Base-by-base conservation (phyloP, 1,140 invertebrate genomes). In the Nautilus pompilius region DNA sequence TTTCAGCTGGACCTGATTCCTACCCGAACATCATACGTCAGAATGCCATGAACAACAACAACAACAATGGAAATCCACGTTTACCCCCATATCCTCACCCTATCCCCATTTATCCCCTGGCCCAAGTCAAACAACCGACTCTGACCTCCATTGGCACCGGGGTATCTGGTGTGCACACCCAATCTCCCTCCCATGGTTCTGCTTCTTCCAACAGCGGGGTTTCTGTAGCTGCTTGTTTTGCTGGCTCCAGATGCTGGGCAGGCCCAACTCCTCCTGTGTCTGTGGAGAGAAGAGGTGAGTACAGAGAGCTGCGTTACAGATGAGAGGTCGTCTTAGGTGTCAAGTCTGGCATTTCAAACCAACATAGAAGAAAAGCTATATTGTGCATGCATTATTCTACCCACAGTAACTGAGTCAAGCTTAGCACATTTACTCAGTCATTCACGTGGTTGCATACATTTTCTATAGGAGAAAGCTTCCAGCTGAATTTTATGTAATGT, bases 61-160 rank as follows among this genome's bases (percentile, higher is more conserved):
- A 81, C 67, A 80, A 79, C 65, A 81, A 81, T 66, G 80, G 79
- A 2, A 84, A 95, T 85, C 92, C 93, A 17, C 87, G 93, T 51
- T 84, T 94, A 73, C 92, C 93, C 34, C 93, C 93, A 0, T 96
- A 91, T 82, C 92, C 93, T 24, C 88, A 91, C 78, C 92, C 94
- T 22, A 89, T 88, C 17, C 87, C 90, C 20, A 79, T 93, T 1
- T 84, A 88, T 66, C 91, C 95, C 10, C 78, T 96, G 46, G 91
- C 92, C 24, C 94, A 96, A 82, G 85, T 96, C 62, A 87, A 93
- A 36, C 93, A 93, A 67, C 89, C 90, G 15, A 53, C 65, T 80
- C 66, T 76, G 32, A 68, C 71, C 30, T 67, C 63, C 20, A 62
- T 63, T n/a, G 61, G 58, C 17, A 34, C 62, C 2, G 54, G 55